phyloP scores from a whole-genome alignment of 2,888 invertebrate species.

The Eristalinus aeneus region DNA sequence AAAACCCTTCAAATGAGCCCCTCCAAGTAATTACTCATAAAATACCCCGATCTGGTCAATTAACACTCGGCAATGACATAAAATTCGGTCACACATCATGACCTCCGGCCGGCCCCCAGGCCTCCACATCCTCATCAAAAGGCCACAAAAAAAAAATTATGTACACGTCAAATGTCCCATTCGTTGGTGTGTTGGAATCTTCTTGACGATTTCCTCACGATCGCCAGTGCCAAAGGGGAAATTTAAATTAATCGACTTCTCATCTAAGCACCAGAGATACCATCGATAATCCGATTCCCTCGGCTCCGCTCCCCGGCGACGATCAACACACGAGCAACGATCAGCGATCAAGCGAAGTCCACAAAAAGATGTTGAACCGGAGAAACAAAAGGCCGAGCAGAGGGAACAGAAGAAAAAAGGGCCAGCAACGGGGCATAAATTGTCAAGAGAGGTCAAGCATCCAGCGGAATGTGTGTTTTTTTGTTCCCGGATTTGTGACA shows the following conservation, averaged over 20 bases:
- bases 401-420: constrained; percentile 19
- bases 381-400: not conserved
- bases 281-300: constrained; percentile 26
- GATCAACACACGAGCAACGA: not conserved
- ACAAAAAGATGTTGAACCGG: not conserved
- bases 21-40: not conserved
- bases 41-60: constrained; percentile 24
- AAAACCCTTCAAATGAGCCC: not conserved
- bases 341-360: not conserved
- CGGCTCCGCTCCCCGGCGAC: not conserved
- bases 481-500: constrained; percentile 1
- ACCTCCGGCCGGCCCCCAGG: constrained; percentile 17
- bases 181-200: constrained; percentile 8
- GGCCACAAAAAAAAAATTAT: constrained; percentile 40
- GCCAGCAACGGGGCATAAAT: constrained; percentile 43
- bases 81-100: constrained; percentile 36
- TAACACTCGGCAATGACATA: constrained; percentile 46
- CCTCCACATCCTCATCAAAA: constrained; percentile 31
- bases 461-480: not conserved
- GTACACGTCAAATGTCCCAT: not conserved
- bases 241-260: constrained; percentile 62
- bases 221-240: constrained; percentile 38
- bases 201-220: not conserved
- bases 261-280: constrained; percentile 54
- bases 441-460: constrained; percentile 41